A percentile compares a stretch with the other conserved stretches of the same genome.
Conservation (phyloP, 2,888 invertebrate genomes). For the Zaprionus bogoriensis region DNA sequence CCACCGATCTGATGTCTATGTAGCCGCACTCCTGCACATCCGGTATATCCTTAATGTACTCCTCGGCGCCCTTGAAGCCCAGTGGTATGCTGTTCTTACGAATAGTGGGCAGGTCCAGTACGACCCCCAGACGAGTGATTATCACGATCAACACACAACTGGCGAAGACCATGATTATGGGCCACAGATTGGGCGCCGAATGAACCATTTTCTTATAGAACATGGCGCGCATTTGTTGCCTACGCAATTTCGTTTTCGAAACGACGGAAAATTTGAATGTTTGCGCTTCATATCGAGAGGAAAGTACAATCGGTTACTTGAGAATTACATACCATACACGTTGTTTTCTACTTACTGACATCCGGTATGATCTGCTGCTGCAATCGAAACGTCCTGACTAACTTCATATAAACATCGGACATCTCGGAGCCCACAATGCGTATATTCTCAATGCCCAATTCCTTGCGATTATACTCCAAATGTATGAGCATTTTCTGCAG, state of each 20-base stretch:
- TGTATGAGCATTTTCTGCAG: constrained; percentile 66
- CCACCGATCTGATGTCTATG: constrained; percentile 41
- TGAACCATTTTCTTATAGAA: constrained; percentile 71
- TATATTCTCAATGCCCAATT: constrained; percentile 63
- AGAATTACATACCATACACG: background rate
- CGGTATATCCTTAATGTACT: constrained; percentile 33
- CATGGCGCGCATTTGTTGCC: constrained; percentile 70
- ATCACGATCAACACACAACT: constrained; percentile 80
- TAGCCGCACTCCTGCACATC: constrained; percentile 50
- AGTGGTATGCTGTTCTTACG: constrained; percentile 46
- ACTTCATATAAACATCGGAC: constrained; percentile 68
- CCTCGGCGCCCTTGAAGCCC: constrained; percentile 37
- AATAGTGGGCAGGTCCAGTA: constrained; percentile 36
- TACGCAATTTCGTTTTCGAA: constrained; percentile 38
- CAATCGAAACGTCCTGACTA: constrained; percentile 57
- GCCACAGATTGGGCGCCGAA: constrained; percentile 70
- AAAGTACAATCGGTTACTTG: background rate
- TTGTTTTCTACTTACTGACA: constrained; percentile 61
- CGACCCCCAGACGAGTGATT: constrained; percentile 47
- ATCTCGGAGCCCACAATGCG: constrained; percentile 61
- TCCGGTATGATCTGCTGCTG: constrained; percentile 64
- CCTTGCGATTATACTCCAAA: constrained; percentile 58
- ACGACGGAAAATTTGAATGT: constrained; percentile 60
- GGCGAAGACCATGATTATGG: constrained; percentile 83
- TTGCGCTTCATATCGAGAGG: constrained; percentile 48